Percentiles rank a stretch among this genome's conserved stretches.
These are phyloP conservation scores for Polyodon spathula DNA, from an alignment of 2,113 vertebrate genomes.

Conservation along the genomic window DNA sequence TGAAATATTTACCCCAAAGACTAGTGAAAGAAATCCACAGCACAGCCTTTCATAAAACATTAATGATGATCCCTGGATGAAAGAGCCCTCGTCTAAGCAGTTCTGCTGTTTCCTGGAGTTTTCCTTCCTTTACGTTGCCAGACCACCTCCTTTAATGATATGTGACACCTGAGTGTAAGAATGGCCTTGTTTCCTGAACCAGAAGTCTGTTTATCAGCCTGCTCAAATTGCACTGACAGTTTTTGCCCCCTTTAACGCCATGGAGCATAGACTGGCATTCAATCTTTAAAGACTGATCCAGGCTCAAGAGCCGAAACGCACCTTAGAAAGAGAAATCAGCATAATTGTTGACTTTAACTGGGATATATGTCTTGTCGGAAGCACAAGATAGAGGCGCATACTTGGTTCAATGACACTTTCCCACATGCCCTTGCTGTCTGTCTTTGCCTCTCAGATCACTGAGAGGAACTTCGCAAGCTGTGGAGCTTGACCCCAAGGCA, in stretches of 20 bases:
- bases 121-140: conserved; percentile 11
- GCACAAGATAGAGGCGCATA: conserved; percentile 51
- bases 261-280: conserved; percentile 22
- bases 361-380: conserved; percentile 60
- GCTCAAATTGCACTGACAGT: conserved; percentile 48
- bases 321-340: conserved; percentile 49
- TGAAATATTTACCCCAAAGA: neutral
- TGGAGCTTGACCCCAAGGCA: too few relatives aligned
- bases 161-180: conserved; percentile 15
- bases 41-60: conserved; percentile 5
- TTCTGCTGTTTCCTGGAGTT: conserved; percentile 2
- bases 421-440: conserved; percentile 47
- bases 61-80: conserved; percentile 16
- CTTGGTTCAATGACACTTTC: conserved; percentile 49
- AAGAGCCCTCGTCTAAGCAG: conserved; percentile 12
- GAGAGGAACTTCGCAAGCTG: conserved; percentile 28
- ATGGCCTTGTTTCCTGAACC: conserved; percentile 8
- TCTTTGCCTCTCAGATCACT: conserved; percentile 33
- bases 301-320: conserved; percentile 41
- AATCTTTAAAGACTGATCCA: conserved; percentile 61
- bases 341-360: conserved; percentile 68
- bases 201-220: conserved; percentile 35
- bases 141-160: conserved; percentile 14
- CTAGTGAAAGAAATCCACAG: neutral
- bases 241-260: conserved; percentile 37